Conservation (phyloP, 1,140 invertebrate genomes). For the Hyposmocoma kahamanoa region DNA sequence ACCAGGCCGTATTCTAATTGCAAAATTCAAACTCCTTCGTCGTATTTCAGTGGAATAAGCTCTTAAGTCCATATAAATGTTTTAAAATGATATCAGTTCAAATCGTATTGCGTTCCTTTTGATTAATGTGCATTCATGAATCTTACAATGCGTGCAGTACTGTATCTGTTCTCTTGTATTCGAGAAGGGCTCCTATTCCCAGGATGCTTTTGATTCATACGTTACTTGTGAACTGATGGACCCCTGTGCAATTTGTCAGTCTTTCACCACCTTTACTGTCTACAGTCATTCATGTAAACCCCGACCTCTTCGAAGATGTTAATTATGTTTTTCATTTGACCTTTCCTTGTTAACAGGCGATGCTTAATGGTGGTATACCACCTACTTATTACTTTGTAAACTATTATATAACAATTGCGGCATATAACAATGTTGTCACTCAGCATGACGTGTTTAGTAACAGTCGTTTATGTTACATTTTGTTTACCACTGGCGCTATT, state of each 20-base stretch:
- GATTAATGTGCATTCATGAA: conserved; percentile 32
- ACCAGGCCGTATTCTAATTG: background rate
- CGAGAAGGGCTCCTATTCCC: background rate
- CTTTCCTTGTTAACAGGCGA: too few relatives aligned
- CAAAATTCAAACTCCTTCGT: background rate
- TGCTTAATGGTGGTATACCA: background rate
- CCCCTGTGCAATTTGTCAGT: background rate
- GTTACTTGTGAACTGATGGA: background rate
- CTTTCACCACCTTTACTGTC: too few relatives aligned
- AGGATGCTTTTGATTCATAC: background rate
- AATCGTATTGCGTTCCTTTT: conserved; percentile 6
- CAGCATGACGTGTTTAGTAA: background rate
- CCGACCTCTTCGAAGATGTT: background rate
- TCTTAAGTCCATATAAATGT: too few relatives aligned
- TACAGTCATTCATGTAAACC: background rate
- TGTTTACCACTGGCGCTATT: background rate
- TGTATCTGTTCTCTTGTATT: conserved; percentile 3
- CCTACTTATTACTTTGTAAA: background rate
- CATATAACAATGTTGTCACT: conserved; percentile 1
- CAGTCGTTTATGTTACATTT: background rate
- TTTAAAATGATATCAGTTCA: conserved; percentile 15
- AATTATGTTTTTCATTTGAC: too few relatives aligned
- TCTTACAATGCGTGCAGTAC: conserved; percentile 26
- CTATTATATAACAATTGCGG: background rate
- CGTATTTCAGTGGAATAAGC: too few relatives aligned